Evolutionary conservation across 2,888 invertebrate species (phyloP).

Genomic region (Ormyrus nitidulus): DNA sequence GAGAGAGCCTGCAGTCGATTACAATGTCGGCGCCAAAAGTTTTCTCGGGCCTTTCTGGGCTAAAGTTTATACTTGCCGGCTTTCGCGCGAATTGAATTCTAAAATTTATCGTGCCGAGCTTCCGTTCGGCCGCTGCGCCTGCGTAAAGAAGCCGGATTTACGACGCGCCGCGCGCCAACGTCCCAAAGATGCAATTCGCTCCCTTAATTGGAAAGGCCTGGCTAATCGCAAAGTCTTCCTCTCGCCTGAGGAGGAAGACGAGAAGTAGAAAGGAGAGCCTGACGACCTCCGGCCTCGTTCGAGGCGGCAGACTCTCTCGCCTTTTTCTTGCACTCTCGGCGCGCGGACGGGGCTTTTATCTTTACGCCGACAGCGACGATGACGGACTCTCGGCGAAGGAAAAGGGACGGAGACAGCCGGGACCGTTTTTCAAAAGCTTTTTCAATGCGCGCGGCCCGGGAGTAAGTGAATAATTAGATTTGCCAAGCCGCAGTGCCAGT

Average conservation of each 20-base stretch:
- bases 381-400: not conserved
- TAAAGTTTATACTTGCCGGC: not conserved
- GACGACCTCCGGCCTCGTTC: not conserved
- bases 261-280: not conserved
- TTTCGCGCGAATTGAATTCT: conserved; percentile 70
- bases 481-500: not conserved
- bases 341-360: conserved; percentile 25
- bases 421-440: conserved; percentile 29
- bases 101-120: conserved; percentile 74
- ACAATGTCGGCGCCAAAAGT: conserved; percentile 51
- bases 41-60: not conserved
- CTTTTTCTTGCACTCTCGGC: conserved; percentile 18
- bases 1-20: conserved; percentile 9
- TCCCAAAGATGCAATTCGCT: conserved; percentile 46
- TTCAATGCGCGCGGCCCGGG: conserved; percentile 10
- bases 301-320: conserved; percentile 7
- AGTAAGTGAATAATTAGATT: conserved; percentile 37
- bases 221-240: conserved; percentile 57
- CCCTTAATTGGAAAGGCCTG: conserved; percentile 66
- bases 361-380: not conserved
- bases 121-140: conserved; percentile 68
- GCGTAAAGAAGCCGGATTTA: conserved; percentile 72
- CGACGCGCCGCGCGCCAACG: conserved; percentile 63
- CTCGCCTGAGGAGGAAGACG: not conserved
- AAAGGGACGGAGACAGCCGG: not conserved